Evolutionary conservation across 2,113 vertebrate species (phyloP).

Genomic region (Triplophysa tibetana): DNA sequence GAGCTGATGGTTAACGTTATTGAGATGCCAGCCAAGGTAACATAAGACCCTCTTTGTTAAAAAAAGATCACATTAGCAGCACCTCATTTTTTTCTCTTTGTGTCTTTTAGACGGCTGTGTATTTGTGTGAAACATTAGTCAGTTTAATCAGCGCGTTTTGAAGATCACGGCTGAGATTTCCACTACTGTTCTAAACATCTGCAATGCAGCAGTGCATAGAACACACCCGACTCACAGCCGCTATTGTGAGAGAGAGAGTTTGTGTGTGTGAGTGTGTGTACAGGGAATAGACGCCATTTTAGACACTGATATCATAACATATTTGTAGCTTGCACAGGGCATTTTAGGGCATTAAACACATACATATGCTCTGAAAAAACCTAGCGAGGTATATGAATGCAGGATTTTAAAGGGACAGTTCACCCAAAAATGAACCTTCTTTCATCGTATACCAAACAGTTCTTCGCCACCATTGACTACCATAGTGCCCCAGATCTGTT

Average conservation of each 20-base stretch:
- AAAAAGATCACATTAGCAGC: conserved; percentile 15
- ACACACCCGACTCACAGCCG: conserved; percentile 39
- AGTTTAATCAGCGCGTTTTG: conserved; percentile 10
- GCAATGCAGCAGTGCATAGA: conserved; percentile 53
- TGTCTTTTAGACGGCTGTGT: not conserved
- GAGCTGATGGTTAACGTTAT: conserved; percentile 14
- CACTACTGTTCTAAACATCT: conserved; percentile 44
- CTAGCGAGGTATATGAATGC: no score
- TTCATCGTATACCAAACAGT: no score
- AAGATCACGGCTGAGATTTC: conserved; percentile 7
- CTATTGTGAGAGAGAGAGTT: not conserved
- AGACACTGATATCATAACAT: conserved; percentile 10
- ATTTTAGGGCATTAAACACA: no score
- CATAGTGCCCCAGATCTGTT: no score
- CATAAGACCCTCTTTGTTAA: conserved; percentile 8
- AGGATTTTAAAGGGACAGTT: no score
- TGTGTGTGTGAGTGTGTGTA: not conserved
- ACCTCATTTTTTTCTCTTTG: not conserved
- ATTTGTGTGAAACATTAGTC: conserved; percentile 6
- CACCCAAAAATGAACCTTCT: no score
- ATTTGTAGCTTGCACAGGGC: not conserved
- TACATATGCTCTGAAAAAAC: no score
- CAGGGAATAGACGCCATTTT: conserved; percentile 3
- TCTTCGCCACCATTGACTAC: no score
- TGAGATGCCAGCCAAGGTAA: conserved; percentile 18